Conservation (phyloP, 1,140 invertebrate genomes). For the Pogonomyrmex californicus region DNA sequence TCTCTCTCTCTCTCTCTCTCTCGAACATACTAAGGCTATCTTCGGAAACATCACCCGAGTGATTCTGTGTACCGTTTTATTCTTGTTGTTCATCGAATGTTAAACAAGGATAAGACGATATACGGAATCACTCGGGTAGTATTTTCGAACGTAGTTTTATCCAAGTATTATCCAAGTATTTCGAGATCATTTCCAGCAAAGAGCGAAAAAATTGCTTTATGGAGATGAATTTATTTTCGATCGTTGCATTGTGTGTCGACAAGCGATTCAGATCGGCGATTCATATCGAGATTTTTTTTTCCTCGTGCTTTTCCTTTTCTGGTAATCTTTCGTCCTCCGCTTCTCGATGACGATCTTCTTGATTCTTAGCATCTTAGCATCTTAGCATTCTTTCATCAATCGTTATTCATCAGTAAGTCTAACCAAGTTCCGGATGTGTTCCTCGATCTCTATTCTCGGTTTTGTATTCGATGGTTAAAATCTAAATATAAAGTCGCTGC, state of each 20-base stretch:
- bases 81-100: too few species aligned
- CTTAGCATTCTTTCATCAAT: too few species aligned
- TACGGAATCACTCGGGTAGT: too few species aligned
- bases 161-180: background rate
- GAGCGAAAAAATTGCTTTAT: background rate
- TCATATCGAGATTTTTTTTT: background rate
- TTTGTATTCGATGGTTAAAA: constrained; percentile 65
- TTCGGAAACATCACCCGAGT: too few species aligned
- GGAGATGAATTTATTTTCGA: background rate
- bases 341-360: background rate
- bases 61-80: too few species aligned
- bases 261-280: background rate
- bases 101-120: too few species aligned
- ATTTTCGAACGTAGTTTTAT: background rate
- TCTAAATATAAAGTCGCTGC: constrained; percentile 70
- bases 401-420: background rate
- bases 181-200: too few species aligned
- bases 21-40: too few species aligned
- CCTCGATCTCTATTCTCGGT: constrained; percentile 68
- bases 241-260: background rate
- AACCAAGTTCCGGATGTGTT: constrained; percentile 61
- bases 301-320: background rate
- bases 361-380: background rate
- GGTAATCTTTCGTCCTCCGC: background rate
- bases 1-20: too few species aligned